These are phyloP conservation scores for Hemiscyllium ocellatum DNA, from an alignment of 2,113 vertebrate species.

Conservation along the genomic window DNA sequence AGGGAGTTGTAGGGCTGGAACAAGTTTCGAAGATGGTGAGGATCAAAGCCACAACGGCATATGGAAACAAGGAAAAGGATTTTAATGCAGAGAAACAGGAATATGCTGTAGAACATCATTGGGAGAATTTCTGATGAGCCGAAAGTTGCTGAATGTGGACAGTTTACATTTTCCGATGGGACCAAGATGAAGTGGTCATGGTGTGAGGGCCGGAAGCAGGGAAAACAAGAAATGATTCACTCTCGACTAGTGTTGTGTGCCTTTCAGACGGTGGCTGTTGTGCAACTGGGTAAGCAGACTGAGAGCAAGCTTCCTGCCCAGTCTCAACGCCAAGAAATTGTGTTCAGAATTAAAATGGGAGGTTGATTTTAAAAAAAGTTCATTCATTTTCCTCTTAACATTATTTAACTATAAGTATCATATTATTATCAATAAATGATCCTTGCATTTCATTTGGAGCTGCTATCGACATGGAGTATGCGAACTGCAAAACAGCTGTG, in stretches of 20 bases:
- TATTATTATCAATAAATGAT: neutral
- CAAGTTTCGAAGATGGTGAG: neutral
- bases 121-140: neutral
- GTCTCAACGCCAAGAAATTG: neutral
- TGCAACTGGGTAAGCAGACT: neutral
- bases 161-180: neutral
- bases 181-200: neutral
- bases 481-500: neutral
- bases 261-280: neutral
- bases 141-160: neutral
- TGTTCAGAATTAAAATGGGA: neutral
- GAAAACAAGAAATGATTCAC: neutral
- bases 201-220: neutral
- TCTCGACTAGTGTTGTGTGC: neutral
- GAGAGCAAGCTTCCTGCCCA: neutral
- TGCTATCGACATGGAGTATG: neutral
- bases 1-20: neutral
- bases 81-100: neutral
- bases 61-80: neutral
- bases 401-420: neutral
- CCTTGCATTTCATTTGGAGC: neutral
- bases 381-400: constrained; percentile 7
- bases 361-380: neutral
- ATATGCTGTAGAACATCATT: neutral
- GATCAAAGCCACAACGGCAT: neutral